These are phyloP conservation scores for Tribolium freemani DNA, from an alignment of 2,888 invertebrate genomes.

Conservation along the genomic window DNA sequence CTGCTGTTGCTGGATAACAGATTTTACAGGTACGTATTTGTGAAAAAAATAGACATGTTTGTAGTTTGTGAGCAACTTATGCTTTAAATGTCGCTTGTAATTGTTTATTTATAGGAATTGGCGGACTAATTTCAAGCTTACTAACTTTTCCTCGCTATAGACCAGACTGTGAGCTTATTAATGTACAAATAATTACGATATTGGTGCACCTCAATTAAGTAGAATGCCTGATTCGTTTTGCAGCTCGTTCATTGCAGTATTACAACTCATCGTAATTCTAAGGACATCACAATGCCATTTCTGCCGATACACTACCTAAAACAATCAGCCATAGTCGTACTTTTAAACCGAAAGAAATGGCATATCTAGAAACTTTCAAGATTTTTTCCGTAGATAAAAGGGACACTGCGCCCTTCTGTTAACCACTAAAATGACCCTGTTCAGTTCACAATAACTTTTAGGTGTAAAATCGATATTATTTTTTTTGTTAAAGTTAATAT, in stretches of 20 bases:
- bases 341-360: constrained; percentile 34
- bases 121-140: constrained; percentile 17
- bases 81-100: constrained; percentile 39
- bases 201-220: constrained; percentile 7
- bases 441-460: background rate
- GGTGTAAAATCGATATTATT: too few relatives aligned
- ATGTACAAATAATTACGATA: constrained; percentile 19
- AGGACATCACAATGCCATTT: constrained; percentile 36
- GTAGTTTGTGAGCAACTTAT: constrained; percentile 6
- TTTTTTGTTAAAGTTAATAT: too few relatives aligned
- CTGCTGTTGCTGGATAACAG: constrained; percentile 22
- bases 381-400: constrained; percentile 1
- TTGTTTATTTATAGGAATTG: constrained; percentile 23
- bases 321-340: constrained; percentile 25
- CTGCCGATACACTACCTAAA: background rate
- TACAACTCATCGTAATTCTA: constrained; percentile 7
- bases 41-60: background rate
- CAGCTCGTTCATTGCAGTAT: constrained; percentile 30
- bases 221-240: constrained; percentile 25
- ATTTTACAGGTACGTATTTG: constrained; percentile 20
- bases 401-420: background rate
- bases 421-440: background rate
- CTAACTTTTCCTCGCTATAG: constrained; percentile 18
- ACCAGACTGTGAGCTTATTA: constrained; percentile 25
- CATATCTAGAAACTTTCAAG: constrained; percentile 29